Base-by-base conservation (phyloP, 2,797 vertebrate species). In the Semaprochilodus insignis region DNA sequence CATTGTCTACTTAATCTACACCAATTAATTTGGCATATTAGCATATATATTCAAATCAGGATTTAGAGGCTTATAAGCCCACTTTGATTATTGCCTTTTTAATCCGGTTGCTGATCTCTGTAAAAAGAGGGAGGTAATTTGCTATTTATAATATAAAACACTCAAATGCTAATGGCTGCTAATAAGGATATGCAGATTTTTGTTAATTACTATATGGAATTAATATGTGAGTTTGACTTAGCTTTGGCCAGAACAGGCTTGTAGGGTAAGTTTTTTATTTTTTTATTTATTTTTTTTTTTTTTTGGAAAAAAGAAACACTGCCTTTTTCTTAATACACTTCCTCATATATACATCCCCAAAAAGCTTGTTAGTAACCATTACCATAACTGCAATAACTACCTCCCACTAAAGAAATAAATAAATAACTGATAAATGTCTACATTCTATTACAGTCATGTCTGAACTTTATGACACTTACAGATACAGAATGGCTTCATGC, bases 31-130 rank as follows among this genome's bases (percentile, higher is more conserved):
- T 93, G 89, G 90, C 90, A 89, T 93, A 95, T 95, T 95, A 93
- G 91, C 93, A 95, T 94, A 93, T 94, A 92, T 93, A 94, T 95
- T 93, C 92, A 92, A 94, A 93, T 93, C 91, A 94, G 92, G 93
- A 91, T 95, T 94, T 94, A 90, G 91, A 88, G 83, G 90, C 90
- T 92, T 93, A 91, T 91, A 93, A 90, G 87, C 90, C 89, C 90
- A 89, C 92, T 94, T 93, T 91, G 92, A 94, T 94, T 94, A 93
- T 94, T 86, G 91, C 87, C 87, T 88, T 91, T 89, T 81, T 85
- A 91, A 92, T 91, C 88, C 85, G 84, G 80, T 86, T 88, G 89
- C 89, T 90, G 90, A 92, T 93, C 91, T 87, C 81, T 80, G 85
- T 85, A 89, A 70, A 89, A 93, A 90, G 90, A 83, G 77, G 87